Base-by-base conservation (phyloP, 2,888 invertebrate species). In the Clepsis dumicolana region DNA sequence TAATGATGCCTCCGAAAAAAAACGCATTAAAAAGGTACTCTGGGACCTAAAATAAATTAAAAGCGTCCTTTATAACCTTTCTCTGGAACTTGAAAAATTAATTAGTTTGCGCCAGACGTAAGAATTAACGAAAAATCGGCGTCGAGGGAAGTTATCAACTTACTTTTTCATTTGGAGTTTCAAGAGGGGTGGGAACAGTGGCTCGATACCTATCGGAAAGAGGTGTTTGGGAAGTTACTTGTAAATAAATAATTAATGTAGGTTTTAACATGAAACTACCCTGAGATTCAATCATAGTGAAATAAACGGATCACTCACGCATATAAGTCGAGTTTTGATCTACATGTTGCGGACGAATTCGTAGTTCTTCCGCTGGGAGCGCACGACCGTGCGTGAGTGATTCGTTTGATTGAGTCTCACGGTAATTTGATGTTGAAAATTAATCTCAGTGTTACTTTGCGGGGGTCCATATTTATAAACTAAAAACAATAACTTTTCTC, bases 71-170 rank as follows among this genome's bases (percentile, higher is more conserved):
- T 29, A 25, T 41, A 63, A 65, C 61, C 57, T 66, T 57, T 65
- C 62, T 56, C 61, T 64, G 48, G 64, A 52, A 66, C 64, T 70
- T 71, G 66, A 64, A 71, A 71, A 66, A 70, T 71, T 71, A 71
- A 71, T 71, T 71, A 71, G 61, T 64, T 62, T 35, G 48, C 41
- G 66, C 63, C 50, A 44, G 59, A 35, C 48, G 48, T 14, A 35
- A 53, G 65, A 59, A 66, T 69, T 54, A 63, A 71, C 64, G 71
- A 71, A 71, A 71, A 70, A 71, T 70, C 64, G 60, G 54, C 32
- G 63, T 60, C 21, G 53, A 38, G 27, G 32, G 44, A 64, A 64
- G 65, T 70, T 56, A n/a, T 10, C 25, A 56, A 66, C 54, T 67
- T 41, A 67, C 71, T 70, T 71, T 70, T 66, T 65, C 61, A 63